A percentile compares a stretch with the other conserved stretches of the same genome.
Conservation (phyloP, 1,140 invertebrate genomes). For the Geopemphigus sp. region DNA sequence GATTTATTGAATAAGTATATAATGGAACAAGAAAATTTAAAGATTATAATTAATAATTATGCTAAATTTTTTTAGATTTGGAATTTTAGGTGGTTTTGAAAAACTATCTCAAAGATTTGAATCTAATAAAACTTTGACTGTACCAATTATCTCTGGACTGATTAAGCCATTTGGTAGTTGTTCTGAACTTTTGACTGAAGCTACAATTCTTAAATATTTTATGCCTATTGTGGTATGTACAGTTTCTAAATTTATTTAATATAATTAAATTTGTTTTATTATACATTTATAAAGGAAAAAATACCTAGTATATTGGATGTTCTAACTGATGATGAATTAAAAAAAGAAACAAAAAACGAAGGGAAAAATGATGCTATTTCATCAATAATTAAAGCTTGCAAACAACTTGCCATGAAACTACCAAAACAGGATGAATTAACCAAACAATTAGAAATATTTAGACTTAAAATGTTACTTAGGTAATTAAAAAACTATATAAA, state of each 20-base stretch:
- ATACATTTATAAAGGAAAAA: constrained; percentile 70
- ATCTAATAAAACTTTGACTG: constrained; percentile 68
- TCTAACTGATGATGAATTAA: constrained; percentile 94
- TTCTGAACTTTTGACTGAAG: constrained; percentile 84
- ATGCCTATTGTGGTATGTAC: constrained; percentile 84
- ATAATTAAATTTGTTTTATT: constrained; percentile 37
- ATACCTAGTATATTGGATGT: constrained; percentile 88
- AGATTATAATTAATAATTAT: too few relatives aligned
- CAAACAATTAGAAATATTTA: constrained; percentile 89
- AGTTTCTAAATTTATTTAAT: constrained; percentile 8
- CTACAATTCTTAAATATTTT: constrained; percentile 88
- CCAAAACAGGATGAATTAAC: constrained; percentile 80
- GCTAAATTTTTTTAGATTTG: constrained; percentile 74
- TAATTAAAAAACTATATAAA: too few relatives aligned
- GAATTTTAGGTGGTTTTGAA: constrained; percentile 83
- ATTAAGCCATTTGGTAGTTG: constrained; percentile 89
- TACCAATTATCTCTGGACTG: constrained; percentile 79
- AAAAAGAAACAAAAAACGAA: constrained; percentile 94
- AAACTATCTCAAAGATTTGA: constrained; percentile 84
- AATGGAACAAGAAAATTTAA: too few relatives aligned
- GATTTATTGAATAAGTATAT: constrained; percentile 85
- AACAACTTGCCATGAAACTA: constrained; percentile 77
- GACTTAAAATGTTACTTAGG: constrained; percentile 91
- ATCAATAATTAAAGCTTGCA: constrained; percentile 83
- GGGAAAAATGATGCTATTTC: constrained; percentile 90